Evolutionary conservation across 1,140 invertebrate species (phyloP), one percentile per base, ranked within the genome.

Genomic region (Armadillidium nasatum): DNA sequence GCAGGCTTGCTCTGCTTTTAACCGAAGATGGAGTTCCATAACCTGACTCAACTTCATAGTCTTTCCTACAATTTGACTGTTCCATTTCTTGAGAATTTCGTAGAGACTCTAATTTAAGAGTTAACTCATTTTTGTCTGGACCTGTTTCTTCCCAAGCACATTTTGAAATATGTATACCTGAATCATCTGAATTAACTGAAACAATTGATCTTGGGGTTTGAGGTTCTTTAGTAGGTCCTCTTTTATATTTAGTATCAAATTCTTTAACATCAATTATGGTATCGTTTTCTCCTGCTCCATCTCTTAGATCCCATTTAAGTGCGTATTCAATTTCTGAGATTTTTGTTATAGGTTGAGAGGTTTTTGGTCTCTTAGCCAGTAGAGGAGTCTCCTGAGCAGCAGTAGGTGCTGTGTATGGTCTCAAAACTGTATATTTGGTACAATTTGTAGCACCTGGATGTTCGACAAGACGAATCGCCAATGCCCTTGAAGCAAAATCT

Each of bases 361-460:
- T 80, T 71, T 78, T 80, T 21, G 79, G 79, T 11, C 79, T 66
- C 44, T 78, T 76, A 0, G 79, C 73, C 10, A 78, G 74, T 44
- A 80, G 21, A 6, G 79, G 79, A 3, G 76, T 67, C 22, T 69
- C 45, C 13, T 76, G 79, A 10, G 75, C 50, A 22, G 76, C 73
- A 2, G 76, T 66, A 13, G 79, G 79, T 15, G 79, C 79, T 0
- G 79, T 80, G 71, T 78, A 75, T 10, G 79, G 79, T 66, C 79
- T 69, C 13, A 80, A 68, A 15, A 80, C 74, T 11, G 77, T 69
- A 22, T 80, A 78, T 23, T 80, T 80, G 7, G 79, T 78, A 60
- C 79, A 80, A 71, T 80, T 80, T 70, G 79, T 80, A 67, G 79
- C 75, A 22, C 73, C 79, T 10, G 79, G 79, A 43, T 78, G 79